Conservation (phyloP, 2,113 vertebrate genomes). For the Amphiprion ocellaris region DNA sequence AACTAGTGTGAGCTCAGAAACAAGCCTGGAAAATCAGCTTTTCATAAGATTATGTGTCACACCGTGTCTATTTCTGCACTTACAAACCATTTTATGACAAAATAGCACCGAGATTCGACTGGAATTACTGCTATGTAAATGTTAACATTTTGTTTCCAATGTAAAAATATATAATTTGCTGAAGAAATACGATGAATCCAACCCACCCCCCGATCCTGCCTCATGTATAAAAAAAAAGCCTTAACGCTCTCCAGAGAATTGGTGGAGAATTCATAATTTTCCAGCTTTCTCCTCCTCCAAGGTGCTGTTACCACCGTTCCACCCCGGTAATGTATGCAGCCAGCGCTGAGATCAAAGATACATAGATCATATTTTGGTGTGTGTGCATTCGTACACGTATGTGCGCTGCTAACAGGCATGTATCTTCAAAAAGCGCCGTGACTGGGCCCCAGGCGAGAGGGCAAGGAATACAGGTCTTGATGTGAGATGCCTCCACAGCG, state of each 20-base stretch:
- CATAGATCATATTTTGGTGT: constrained; percentile 50
- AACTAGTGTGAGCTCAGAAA: background rate
- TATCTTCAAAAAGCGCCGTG: constrained; percentile 64
- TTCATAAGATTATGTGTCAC: background rate
- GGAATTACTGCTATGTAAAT: constrained; percentile 17
- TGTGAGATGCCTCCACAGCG: constrained; percentile 46
- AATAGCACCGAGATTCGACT: background rate
- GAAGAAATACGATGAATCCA: constrained; percentile 30
- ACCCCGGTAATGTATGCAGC: constrained; percentile 67
- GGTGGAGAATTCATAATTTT: constrained; percentile 66
- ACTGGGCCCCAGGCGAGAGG: constrained; percentile 53
- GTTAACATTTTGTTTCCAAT: constrained; percentile 22
- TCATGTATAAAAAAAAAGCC: constrained; percentile 65
- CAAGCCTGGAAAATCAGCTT: background rate
- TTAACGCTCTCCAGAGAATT: constrained; percentile 54
- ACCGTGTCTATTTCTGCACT: background rate
- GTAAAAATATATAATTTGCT: constrained; percentile 27
- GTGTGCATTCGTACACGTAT: constrained; percentile 50
- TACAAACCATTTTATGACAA: background rate
- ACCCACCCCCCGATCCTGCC: constrained; percentile 7
- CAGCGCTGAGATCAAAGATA: constrained; percentile 71
- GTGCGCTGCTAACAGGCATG: constrained; percentile 65
- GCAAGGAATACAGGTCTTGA: constrained; percentile 48
- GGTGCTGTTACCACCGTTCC: constrained; percentile 50
- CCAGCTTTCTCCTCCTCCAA: constrained; percentile 59